These are phyloP conservation scores for Conomelus anceps DNA, from an alignment of 2,888 invertebrate genomes.

Conservation along the genomic window DNA sequence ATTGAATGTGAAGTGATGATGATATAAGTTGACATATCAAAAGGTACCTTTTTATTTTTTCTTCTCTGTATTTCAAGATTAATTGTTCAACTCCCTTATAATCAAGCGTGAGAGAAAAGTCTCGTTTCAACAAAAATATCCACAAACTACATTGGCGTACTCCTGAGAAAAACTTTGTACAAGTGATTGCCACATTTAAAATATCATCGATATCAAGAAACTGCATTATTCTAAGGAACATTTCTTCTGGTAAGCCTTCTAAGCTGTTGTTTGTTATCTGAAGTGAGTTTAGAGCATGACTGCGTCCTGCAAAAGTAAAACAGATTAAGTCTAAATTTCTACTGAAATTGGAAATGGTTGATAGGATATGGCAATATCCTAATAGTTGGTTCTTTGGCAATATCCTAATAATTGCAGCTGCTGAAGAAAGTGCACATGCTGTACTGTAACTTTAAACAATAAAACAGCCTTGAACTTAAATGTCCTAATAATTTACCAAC, in stretches of 20 bases:
- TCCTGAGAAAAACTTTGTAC: neutral
- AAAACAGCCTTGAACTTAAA: too few relatives aligned
- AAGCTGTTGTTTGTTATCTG: neutral
- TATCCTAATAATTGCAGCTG: too few relatives aligned
- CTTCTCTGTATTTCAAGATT: neutral
- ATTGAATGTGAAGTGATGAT: too few relatives aligned
- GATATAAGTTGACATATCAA: too few relatives aligned
- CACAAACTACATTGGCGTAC: neutral
- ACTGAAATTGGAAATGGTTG: too few relatives aligned
- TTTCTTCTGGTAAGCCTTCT: neutral
- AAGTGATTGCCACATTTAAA: neutral
- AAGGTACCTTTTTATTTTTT: neutral
- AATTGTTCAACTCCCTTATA: neutral
- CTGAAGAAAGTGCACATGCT: too few relatives aligned
- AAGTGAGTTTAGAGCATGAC: neutral
- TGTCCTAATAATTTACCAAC: too few relatives aligned
- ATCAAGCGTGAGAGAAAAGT: neutral
- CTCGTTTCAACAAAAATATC: neutral
- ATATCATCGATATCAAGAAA: neutral
- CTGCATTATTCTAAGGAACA: neutral
- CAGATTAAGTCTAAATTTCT: neutral
- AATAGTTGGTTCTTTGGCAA: too few relatives aligned
- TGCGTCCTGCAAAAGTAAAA: neutral
- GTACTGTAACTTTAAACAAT: too few relatives aligned
- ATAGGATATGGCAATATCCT: too few relatives aligned